Percentiles rank a stretch among this genome's conserved stretches.
Conservation (phyloP, 2,888 invertebrate species). For the Cephus pulcher region DNA sequence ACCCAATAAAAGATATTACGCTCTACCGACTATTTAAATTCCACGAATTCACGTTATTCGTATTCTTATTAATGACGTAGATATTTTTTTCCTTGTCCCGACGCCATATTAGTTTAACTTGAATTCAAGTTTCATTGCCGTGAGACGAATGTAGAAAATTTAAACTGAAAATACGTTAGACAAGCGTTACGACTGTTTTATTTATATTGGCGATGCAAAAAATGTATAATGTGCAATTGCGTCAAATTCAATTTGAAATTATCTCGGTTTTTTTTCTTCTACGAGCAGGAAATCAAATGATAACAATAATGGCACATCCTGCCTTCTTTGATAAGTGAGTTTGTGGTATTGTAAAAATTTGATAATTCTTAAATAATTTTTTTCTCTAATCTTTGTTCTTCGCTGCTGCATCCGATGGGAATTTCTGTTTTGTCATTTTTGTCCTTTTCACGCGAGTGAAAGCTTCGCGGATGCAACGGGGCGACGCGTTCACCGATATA, state of each 20-base stretch:
- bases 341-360: neutral
- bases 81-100: too few species aligned
- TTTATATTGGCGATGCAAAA: neutral
- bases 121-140: neutral
- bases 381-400: neutral
- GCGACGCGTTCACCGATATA: neutral
- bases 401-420: neutral
- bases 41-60: too few species aligned
- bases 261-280: neutral
- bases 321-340: slow-evolving; percentile 28
- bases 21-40: too few species aligned
- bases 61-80: too few species aligned
- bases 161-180: neutral
- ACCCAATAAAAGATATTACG: too few species aligned
- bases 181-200: neutral
- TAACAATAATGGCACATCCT: slow-evolving; percentile 11
- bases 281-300: neutral
- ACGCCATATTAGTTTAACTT: neutral
- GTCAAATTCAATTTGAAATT: neutral
- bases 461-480: slow-evolving; percentile 27
- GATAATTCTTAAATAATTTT: neutral
- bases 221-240: too few species aligned
- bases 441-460: slow-evolving; percentile 29
- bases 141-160: neutral
- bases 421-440: neutral